Evolutionary conservation across 1,140 invertebrate species (phyloP).

Genomic region (Microvelia longipes): DNA sequence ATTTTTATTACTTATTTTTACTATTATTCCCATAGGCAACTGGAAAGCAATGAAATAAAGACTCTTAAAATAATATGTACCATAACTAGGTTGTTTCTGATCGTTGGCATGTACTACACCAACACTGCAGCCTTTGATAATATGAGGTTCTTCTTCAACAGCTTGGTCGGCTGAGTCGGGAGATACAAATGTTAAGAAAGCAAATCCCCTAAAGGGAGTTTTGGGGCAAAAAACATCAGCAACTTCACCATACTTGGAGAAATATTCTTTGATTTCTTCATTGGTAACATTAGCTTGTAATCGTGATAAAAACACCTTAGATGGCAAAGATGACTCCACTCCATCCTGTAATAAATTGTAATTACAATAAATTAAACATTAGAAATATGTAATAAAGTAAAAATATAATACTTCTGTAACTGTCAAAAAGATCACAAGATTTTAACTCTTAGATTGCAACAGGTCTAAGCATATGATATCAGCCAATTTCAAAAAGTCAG

Average conservation of each 20-base stretch:
- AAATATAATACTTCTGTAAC: too few species aligned
- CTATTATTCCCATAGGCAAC: too few species aligned
- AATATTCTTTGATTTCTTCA: slow-evolving; percentile 43
- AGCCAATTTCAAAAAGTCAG: too few species aligned
- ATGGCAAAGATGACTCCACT: slow-evolving; percentile 36
- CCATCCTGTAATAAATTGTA: slow-evolving; percentile 46
- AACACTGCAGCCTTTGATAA: slow-evolving; percentile 35
- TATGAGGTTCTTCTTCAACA: slow-evolving; percentile 45
- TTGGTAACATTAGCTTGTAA: slow-evolving; percentile 38
- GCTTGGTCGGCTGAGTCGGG: slow-evolving; percentile 41
- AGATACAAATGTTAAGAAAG: slow-evolving; percentile 45
- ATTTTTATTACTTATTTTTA: too few species aligned
- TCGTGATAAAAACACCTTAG: slow-evolving; percentile 46
- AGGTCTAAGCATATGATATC: too few species aligned
- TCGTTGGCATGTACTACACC: neutral
- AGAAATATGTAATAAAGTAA: too few species aligned
- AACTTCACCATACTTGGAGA: slow-evolving; percentile 44
- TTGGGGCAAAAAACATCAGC: slow-evolving; percentile 45
- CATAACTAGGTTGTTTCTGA: neutral
- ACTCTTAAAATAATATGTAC: neutral
- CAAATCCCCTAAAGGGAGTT: slow-evolving; percentile 42
- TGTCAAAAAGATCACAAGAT: too few species aligned
- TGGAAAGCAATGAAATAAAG: too few species aligned
- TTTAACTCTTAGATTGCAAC: too few species aligned
- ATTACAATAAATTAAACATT: too few species aligned